Evolutionary conservation across 1,140 invertebrate species (phyloP), one percentile per base, ranked within the genome.

Genomic region (Xylocopa sonorina): DNA sequence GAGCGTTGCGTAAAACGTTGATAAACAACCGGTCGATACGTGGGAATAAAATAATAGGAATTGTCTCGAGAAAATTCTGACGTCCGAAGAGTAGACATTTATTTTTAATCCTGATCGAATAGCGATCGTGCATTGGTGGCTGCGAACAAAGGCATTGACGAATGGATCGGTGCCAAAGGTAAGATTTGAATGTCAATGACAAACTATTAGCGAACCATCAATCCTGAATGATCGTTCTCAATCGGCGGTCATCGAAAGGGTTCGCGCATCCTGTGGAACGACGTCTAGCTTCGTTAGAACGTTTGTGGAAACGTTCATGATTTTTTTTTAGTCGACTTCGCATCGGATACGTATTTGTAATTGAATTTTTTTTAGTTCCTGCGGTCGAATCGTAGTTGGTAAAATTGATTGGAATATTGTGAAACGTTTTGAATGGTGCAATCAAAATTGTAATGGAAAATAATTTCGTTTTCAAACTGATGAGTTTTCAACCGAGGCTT

Each of bases 171-270:
- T 79, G 80, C 80, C 80, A 82, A 79, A 66, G 53, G 73, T 67
- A 68, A 78, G 34, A 48, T 74, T 32, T 55, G 75, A 81, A 84
- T 82, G 74, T 74, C 74, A 82, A 84, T 81, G 78, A 71, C 68
- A 32, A 71, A 62, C 69, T 78, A 82, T 82, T 74, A 79, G 55
- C 60, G 69, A 77, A 71, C 48, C 41, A 34, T 78, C 41, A n/a
- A 63, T 64, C 27, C n/a, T 32, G 57, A 79, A 73, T 64, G 77
- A 60, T 55, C 50, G 43, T n/a, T 41, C 29, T 38, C 38, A 58
- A 73, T 53, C 48, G 46, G 24, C 24, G 43, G 80, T 77, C 78
- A 67, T 18, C 41, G 9, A 16, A 63, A 63, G 12, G 9, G 16
- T 6, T 41, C 16, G n/a, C n/a, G n/a, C n/a, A n/a, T n/a, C n/a